A percentile compares a stretch with the other conserved stretches of the same genome.
Conservation (phyloP, 1,140 invertebrate genomes). For the Ceratina calcarata region DNA sequence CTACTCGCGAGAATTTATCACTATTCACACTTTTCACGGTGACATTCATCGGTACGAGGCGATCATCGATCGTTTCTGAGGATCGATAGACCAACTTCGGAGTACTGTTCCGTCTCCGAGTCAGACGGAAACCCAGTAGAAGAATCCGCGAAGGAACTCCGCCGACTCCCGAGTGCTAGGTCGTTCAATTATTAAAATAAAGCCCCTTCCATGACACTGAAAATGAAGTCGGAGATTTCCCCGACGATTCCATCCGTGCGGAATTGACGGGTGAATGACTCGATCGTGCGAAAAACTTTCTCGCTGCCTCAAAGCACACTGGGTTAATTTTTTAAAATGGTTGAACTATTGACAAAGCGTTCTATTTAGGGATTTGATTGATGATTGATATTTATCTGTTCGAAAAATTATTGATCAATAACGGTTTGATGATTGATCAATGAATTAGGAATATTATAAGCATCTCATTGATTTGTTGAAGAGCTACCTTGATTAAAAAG, state of each 20-base stretch:
- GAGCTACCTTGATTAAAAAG: too few species aligned
- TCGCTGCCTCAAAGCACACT: neutral
- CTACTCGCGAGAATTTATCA: slow-evolving; percentile 55
- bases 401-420: too few species aligned
- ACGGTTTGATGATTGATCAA: too few species aligned
- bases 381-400: too few species aligned
- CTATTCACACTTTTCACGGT: slow-evolving; percentile 56
- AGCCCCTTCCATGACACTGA: slow-evolving; percentile 32
- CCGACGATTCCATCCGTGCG: slow-evolving; percentile 50
- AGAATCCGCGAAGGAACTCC: slow-evolving; percentile 15
- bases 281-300: slow-evolving; percentile 25
- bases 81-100: slow-evolving; percentile 25
- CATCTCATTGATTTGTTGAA: too few species aligned
- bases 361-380: too few species aligned
- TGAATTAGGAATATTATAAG: too few species aligned
- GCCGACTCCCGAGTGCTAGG: slow-evolving; percentile 31
- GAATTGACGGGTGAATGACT: slow-evolving; percentile 47
- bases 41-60: slow-evolving; percentile 51
- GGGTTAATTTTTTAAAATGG: too few species aligned
- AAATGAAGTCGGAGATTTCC: slow-evolving; percentile 26
- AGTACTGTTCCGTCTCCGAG: slow-evolving; percentile 23
- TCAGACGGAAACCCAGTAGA: slow-evolving; percentile 14
- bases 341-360: too few species aligned
- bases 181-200: slow-evolving; percentile 67
- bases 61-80: slow-evolving; percentile 37